Evolutionary conservation across 2,797 vertebrate genomes (phyloP).

Genomic region (Rallus crepitans): DNA sequence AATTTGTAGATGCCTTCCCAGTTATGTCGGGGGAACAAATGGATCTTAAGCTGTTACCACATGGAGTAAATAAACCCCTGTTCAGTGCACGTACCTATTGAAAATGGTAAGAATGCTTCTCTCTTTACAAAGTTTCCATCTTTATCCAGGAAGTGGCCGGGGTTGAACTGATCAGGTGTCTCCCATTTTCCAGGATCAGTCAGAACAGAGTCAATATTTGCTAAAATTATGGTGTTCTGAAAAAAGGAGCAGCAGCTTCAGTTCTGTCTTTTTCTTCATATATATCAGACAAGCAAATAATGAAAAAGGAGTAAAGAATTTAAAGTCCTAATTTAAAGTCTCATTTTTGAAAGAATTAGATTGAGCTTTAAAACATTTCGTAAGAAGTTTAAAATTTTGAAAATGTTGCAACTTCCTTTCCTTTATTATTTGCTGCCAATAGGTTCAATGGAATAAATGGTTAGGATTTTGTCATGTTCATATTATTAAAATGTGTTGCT

Average conservation of each 20-base stretch:
- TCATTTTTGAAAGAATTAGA: neutral
- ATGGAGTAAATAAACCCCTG: neutral
- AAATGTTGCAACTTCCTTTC: neutral
- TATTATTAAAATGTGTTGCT: neutral
- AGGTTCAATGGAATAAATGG: neutral
- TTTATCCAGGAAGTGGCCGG: slow-evolving; percentile 66
- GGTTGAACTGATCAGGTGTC: slow-evolving; percentile 64
- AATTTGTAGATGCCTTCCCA: neutral
- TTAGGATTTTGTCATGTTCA: neutral
- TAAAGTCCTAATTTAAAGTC: neutral
- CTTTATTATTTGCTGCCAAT: neutral
- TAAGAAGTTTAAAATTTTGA: neutral
- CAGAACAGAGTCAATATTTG: slow-evolving; percentile 67
- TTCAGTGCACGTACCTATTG: slow-evolving; percentile 15
- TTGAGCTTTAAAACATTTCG: neutral
- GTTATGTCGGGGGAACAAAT: neutral
- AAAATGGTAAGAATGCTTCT: slow-evolving; percentile 66
- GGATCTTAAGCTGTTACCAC: neutral
- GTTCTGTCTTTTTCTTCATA: neutral
- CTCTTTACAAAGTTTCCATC: slow-evolving; percentile 62
- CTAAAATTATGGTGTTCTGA: slow-evolving; percentile 55
- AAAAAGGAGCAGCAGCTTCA: neutral
- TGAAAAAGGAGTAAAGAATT: neutral
- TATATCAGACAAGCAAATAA: neutral
- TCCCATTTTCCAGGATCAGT: slow-evolving; percentile 60